Base-by-base conservation (phyloP, 2,113 vertebrate species). In the Larimichthys polyactis region DNA sequence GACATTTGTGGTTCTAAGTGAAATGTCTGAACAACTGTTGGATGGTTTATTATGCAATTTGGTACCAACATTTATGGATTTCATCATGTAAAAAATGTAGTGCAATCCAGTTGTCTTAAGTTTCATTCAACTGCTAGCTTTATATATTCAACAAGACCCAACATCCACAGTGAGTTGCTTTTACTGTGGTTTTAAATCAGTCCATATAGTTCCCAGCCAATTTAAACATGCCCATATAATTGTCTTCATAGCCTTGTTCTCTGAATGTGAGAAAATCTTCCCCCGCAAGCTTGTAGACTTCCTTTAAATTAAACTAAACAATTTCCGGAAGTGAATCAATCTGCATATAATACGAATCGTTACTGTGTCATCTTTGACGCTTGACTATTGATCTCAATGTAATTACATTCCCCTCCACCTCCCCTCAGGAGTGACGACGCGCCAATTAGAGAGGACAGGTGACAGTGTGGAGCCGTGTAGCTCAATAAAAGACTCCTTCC, bases 381-480 rank as follows among this genome's bases (percentile, higher is more conserved):
- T 55, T 59, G 62, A 71, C 89, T 90, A 93, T 93, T 86, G 92
- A 92, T 93, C 87, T 81, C 27, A 12, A 10, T 20, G 58, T 91
- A 93, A 92, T 92, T 91, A 77, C 87, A 85, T 87, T 90, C 86
- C 73, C 78, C 73, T 81, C 75, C 84, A 71, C 48, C 77, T 77
- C 86, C 78, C 79, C 85, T 83, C 71, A 74, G 85, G 85, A 84
- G 70, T 46, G 69, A 73, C 71, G 81, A 77, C 29, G 7, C 11
- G 54, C 88, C 88, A 92, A 91, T 91, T 91, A 90, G 58, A 91
- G 78, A 64, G 75, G 87, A 89, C 90, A 88, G 88, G 90, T 92
- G 91, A 91, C 90, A 74, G 75, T 54, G 79, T 63, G 72, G 54
- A 54, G 70, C 49, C 43, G 17, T 89, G 88, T 89, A 64, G 67